These are phyloP conservation scores for Tenthredo scrophulariae DNA, from an alignment of 2,888 invertebrate genomes.

Conservation along the genomic window DNA sequence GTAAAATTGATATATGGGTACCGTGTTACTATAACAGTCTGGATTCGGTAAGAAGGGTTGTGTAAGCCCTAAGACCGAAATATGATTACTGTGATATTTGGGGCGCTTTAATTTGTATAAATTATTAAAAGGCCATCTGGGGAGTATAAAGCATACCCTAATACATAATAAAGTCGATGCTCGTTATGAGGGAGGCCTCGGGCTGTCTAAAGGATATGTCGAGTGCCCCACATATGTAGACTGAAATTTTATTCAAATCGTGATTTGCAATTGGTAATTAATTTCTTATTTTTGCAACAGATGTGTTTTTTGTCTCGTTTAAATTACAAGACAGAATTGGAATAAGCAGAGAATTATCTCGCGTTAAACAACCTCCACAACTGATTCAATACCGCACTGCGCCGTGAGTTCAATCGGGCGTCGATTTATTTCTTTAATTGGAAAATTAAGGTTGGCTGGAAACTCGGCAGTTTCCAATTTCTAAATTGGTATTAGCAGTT, in stretches of 20 bases:
- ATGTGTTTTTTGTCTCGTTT: neutral
- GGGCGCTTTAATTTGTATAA: neutral
- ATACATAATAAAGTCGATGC: neutral
- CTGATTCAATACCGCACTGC: neutral
- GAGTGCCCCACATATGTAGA: neutral
- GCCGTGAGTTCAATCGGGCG: neutral
- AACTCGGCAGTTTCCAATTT: constrained; percentile 19
- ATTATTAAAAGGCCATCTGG: constrained; percentile 4
- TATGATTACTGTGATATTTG: neutral
- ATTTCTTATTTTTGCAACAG: neutral
- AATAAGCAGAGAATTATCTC: neutral
- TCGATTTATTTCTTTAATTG: neutral
- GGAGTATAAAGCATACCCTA: neutral
- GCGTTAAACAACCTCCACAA: neutral
- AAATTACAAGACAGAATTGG: neutral
- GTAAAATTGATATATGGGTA: neutral
- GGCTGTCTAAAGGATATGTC: neutral
- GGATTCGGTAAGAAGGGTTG: neutral
- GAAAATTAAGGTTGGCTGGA: constrained; percentile 6
- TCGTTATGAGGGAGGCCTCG: neutral
- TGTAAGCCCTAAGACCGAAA: neutral
- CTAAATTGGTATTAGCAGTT: constrained; percentile 35
- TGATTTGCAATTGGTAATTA: neutral
- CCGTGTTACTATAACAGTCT: neutral
- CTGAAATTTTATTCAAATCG: neutral